Evolutionary conservation across 2,888 invertebrate species (phyloP).

Genomic region (Lithosia quadra): DNA sequence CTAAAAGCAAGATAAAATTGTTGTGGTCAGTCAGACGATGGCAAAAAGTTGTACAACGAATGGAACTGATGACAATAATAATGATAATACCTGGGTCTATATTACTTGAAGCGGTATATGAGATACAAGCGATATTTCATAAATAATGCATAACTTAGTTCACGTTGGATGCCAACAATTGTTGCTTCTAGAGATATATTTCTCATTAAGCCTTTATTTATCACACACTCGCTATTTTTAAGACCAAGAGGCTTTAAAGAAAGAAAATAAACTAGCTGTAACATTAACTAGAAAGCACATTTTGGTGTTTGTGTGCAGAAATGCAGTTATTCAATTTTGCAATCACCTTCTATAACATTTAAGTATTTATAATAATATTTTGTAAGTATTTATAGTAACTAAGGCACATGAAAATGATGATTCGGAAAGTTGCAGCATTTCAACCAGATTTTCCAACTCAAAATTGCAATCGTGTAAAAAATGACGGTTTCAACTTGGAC

Average conservation of each 20-base stretch:
- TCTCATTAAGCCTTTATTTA: conserved; percentile 80
- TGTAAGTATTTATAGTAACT: not conserved
- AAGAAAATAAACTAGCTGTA: conserved; percentile 11
- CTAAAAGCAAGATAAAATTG: conserved; percentile 70
- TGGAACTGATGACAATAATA: conserved; percentile 74
- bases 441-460: conserved; percentile 11
- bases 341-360: too few species aligned
- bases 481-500: conserved; percentile 30
- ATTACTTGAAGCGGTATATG: conserved; percentile 67
- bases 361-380: not conserved
- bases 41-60: conserved; percentile 70
- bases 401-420: not conserved
- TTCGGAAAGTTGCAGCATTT: not conserved
- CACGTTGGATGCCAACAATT: conserved; percentile 82
- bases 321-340: too few species aligned
- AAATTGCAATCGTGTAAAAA: conserved; percentile 28
- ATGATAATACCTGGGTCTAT: conserved; percentile 62
- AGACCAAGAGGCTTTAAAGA: conserved; percentile 27
- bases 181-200: conserved; percentile 78
- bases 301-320: not conserved
- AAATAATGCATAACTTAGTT: conserved; percentile 84
- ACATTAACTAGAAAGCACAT: not conserved
- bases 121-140: conserved; percentile 78
- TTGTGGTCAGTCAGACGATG: conserved; percentile 60
- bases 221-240: conserved; percentile 55